Evolutionary conservation across 2,888 invertebrate genomes (phyloP), one percentile per base, ranked within the genome.

Genomic region (Chalcosyrphus nemorum): DNA sequence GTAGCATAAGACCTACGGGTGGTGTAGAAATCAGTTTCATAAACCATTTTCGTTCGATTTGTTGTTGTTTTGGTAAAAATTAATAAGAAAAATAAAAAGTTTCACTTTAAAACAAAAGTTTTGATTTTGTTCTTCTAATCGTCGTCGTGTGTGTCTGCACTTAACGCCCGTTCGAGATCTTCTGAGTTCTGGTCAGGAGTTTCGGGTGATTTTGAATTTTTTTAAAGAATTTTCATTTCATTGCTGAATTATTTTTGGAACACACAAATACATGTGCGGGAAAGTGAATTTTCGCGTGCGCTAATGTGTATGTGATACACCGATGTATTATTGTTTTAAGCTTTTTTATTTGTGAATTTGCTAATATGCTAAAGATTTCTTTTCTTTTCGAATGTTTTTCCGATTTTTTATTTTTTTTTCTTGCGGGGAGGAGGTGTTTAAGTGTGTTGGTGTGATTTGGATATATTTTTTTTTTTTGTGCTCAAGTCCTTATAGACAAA

Each of bases 1-100:
- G 89, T 88, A 92, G 95, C 93, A 91, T 95, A 95, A 87, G 96
- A 95, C 93, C 97, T 95, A 93, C 97, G 95, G 92, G 95, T 96
- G 90, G 97, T 96, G 93, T 96, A 96, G 93, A 96, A 97, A 93
- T 97, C 97, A 94, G 96, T 95, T 93, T 96, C 96, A 95, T 97
- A 97, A 93, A 97, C 97, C 97, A 97, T 97, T 92, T 93, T 94
- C 86, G 87, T 86, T 87, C 82, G 87, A 86, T 87, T 86, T 81
- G 57, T 74, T 78, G n/a, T 56, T 66, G n/a, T n/a, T n/a, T n/a
- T n/a, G n/a, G n/a, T 24, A 65, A 52, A 32, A 32, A 32, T 32
- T 74, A n/a, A n/a, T n/a, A 72, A 71, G 43, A 32, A 81, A 81
- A 82, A 59, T 76, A 56, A 80, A n/a, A 74, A 76, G 71, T 52